Percentiles rank a stretch among this genome's conserved stretches.
Conservation (phyloP, 2,113 vertebrate genomes). For the Accipiter virgatus region DNA sequence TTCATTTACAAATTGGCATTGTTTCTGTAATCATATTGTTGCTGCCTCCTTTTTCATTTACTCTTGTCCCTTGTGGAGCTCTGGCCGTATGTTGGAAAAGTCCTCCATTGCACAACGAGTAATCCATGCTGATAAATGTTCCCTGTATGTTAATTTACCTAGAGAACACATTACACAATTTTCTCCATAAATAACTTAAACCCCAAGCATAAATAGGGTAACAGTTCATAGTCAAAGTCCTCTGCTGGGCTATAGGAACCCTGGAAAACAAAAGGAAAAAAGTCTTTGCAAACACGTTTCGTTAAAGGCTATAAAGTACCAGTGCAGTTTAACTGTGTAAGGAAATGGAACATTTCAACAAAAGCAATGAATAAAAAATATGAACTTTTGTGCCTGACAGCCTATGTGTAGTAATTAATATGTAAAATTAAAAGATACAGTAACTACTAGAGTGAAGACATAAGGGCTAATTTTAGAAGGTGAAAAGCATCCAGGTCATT, state of each 20-base stretch:
- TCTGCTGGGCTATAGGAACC: background rate
- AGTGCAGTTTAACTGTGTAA: background rate
- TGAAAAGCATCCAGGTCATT: background rate
- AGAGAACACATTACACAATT: background rate
- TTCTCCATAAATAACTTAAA: background rate
- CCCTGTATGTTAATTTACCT: background rate
- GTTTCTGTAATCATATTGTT: background rate
- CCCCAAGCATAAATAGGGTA: background rate
- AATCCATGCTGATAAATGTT: background rate
- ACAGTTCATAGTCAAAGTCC: background rate
- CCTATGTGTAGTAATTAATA: background rate
- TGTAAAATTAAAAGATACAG: background rate
- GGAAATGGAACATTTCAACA: background rate
- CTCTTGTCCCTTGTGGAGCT: background rate
- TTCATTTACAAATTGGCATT: constrained; percentile 5
- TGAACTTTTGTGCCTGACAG: background rate
- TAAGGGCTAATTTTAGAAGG: background rate
- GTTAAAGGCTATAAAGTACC: background rate
- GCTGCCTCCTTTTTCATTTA: background rate
- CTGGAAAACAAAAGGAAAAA: background rate
- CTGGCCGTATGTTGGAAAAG: background rate
- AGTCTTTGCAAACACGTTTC: background rate
- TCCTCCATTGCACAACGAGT: background rate
- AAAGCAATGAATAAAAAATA: background rate
- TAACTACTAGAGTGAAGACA: background rate